Base-by-base conservation (phyloP, 1,140 invertebrate species). In the Platyscapa corneri region DNA sequence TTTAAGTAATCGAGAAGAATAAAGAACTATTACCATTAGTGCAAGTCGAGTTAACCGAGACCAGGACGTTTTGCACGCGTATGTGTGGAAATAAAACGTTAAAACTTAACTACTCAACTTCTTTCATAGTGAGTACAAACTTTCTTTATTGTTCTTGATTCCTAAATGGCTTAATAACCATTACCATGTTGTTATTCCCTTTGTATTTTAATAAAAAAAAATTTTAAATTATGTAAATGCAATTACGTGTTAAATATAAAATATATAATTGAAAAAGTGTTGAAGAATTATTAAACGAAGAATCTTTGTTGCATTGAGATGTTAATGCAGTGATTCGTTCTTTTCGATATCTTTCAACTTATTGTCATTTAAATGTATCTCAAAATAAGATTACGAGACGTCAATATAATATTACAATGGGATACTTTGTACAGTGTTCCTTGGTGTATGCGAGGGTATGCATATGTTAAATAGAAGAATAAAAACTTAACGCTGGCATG, bases 11-110 rank as follows among this genome's bases (percentile, higher is more conserved):
- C 70, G 12, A 42, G 6, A 42, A 39, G 16, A 39, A 74, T n/a
- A 74, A 42, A 42, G 37, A 74, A 42, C 23, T 27, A 27, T 74
- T 42, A 74, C 30, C 34, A 0, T 74, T 74, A n/a, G 5, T 74
- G 42, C 70, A 74, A 74, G 39, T 12, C 23, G 42, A n/a, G 37
- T n/a, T 74, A 42, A 42, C 23, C 27, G 37, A 70, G 34, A 1
- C 12, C 27, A 23, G 39, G 37, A 74, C 39, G 20, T 74, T 74
- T 42, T n/a, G 37, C 37, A n/a, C 3, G 39, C 70, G 56, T 74
- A 42, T 74, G 37, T 74, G 37, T 74, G 39, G 23, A 74, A 74
- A 74, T 74, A 74, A 74, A 74, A 74, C 70, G 30, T 74, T 74
- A 74, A 74, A 74, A 74, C 70, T 74, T 74, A n/a, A 74, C 70